phyloP scores from a whole-genome alignment of 2,797 vertebrate species.

The Momotus momota region DNA sequence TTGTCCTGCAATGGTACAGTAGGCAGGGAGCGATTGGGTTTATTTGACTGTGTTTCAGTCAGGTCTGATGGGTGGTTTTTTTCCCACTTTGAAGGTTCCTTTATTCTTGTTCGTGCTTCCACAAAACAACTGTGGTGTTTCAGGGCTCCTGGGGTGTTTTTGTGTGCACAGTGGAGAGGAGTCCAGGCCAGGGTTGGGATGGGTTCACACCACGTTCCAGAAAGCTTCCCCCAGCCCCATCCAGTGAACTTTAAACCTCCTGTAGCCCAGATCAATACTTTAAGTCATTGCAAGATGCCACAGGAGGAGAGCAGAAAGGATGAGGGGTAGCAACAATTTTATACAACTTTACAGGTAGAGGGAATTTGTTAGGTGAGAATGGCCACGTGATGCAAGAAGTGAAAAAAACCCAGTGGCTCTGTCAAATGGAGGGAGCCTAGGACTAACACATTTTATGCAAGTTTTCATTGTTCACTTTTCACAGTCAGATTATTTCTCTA shows the following conservation, averaged over 20 bases:
- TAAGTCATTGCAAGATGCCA: background rate
- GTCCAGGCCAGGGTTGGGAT: background rate
- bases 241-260: background rate
- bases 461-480: background rate
- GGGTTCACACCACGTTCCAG: background rate
- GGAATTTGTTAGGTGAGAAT: background rate
- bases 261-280: background rate
- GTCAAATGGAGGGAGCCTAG: background rate
- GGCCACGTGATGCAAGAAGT: background rate
- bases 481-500: background rate
- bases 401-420: background rate
- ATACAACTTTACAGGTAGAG: background rate
- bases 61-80: background rate
- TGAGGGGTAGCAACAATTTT: background rate
- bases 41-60: constrained; percentile 14
- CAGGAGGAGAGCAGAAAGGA: background rate
- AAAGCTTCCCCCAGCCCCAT: background rate
- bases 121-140: background rate
- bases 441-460: background rate
- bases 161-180: background rate
- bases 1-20: constrained; percentile 21
- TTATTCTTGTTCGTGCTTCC: constrained; percentile 20
- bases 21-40: background rate
- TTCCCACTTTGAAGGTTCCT: constrained; percentile 32
- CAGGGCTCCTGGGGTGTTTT: background rate